phyloP scores from a whole-genome alignment of 2,888 invertebrate species.

The Drosophila tripunctata region DNA sequence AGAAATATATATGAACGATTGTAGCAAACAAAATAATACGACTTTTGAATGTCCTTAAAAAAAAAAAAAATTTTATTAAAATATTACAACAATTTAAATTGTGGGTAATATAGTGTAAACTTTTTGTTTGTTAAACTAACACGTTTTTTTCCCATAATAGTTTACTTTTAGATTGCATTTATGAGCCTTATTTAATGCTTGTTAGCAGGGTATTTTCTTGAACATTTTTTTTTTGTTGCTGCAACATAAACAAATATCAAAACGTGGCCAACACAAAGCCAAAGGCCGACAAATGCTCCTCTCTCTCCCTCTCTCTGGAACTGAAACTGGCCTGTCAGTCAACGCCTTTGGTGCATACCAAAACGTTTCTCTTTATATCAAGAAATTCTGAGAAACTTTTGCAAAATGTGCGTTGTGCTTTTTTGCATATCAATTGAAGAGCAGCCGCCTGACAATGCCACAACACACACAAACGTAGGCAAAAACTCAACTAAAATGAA shows the following conservation, averaged over 20 bases:
- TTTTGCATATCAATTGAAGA: slow-evolving; percentile 70
- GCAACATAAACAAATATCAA: slow-evolving; percentile 57
- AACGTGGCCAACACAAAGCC: slow-evolving; percentile 49
- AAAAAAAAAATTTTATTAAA: not conserved
- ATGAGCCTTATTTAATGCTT: too few species aligned
- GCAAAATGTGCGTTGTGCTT: slow-evolving; percentile 67
- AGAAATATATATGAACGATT: not conserved
- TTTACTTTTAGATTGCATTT: too few species aligned
- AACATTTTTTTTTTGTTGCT: slow-evolving; percentile 4
- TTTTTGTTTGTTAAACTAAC: too few species aligned
- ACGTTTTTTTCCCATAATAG: too few species aligned
- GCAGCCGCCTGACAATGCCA: slow-evolving; percentile 39
- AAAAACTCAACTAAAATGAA: not conserved
- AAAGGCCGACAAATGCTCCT: slow-evolving; percentile 40
- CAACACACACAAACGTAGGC: slow-evolving; percentile 17
- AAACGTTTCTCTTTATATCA: slow-evolving; percentile 48
- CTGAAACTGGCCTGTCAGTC: slow-evolving; percentile 61
- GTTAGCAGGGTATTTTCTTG: slow-evolving; percentile 10
- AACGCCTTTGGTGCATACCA: slow-evolving; percentile 61
- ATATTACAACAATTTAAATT: too few species aligned
- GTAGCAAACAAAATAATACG: not conserved
- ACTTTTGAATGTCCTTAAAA: not conserved
- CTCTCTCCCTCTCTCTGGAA: too few species aligned
- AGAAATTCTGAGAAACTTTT: slow-evolving; percentile 63
- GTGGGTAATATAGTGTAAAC: too few species aligned